Evolutionary conservation across 1,140 invertebrate species (phyloP), one percentile per base, ranked within the genome.

Genomic region (Lycorma delicatula): DNA sequence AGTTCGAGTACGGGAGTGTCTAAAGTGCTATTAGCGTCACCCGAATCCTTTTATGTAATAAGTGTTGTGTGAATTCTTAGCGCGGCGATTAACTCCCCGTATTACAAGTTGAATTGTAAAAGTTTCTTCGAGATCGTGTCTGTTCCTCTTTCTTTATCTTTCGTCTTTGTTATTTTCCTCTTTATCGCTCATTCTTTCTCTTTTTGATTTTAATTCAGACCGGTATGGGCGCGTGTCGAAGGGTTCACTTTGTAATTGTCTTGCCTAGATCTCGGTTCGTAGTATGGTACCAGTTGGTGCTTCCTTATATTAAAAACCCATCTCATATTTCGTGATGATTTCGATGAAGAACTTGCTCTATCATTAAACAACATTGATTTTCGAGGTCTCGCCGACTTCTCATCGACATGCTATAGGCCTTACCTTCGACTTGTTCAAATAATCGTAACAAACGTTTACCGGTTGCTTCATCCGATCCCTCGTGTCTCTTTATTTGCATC

Each of bases 311-410:
- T 44, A 44, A 44, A 44, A 44, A 44, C 41, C 41, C 23, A 44
- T 44, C 41, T 44, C 41, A 22, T 44, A 44, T 44, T 44, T 44
- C 41, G 41, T 44, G 41, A 44, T 44, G 41, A 44, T 44, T 44
- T 44, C 41, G 23, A 44, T 44, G 41, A 44, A 13, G 16, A 22
- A 22, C 13, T 22, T 44, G 9, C 16, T 3, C 41, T 44, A 44
- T 44, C 41, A 44, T 44, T 44, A 44, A 44, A 44, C 41, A 44
- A 11, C 41, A 44, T 44, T 44, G 41, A 44, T 44, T 44, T 44
- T 44, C 41, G 16, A n/a, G n/a, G n/a, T 44, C 41, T 16, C 2
- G 13, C 23, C 23, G 16, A 3, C 23, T 44, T 3, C 16, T 9
- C 16, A 44, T 44, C 41, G 41, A 7, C 23, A 44, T 44, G 6